Conservation (phyloP, 2,888 invertebrate genomes). For the Nineta flava region DNA sequence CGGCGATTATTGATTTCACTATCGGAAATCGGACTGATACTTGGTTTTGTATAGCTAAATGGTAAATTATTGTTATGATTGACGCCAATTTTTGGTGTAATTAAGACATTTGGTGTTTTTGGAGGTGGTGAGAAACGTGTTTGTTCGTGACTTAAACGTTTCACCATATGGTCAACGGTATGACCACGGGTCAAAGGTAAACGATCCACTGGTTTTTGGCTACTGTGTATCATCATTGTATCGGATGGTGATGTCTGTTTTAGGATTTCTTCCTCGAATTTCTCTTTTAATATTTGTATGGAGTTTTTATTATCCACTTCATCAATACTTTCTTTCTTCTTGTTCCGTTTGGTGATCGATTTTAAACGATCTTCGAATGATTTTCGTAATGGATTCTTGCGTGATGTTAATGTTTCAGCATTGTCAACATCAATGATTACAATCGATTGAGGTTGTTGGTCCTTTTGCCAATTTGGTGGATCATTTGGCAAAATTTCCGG, state of each 20-base stretch:
- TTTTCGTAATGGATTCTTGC: slow-evolving; percentile 9
- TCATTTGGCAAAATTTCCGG: background rate
- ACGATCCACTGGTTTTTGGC: slow-evolving; percentile 52
- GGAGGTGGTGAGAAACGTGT: slow-evolving; percentile 45
- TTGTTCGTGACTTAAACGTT: slow-evolving; percentile 55
- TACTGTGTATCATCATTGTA: slow-evolving; percentile 53
- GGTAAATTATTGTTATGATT: slow-evolving; percentile 59
- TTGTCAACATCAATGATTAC: slow-evolving; percentile 28
- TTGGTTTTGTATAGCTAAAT: slow-evolving; percentile 56
- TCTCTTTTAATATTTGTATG: slow-evolving; percentile 9
- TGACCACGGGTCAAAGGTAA: slow-evolving; percentile 52
- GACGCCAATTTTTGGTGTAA: slow-evolving; percentile 40
- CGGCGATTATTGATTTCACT: background rate
- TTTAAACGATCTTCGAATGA: slow-evolving; percentile 8
- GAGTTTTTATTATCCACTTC: slow-evolving; percentile 16
- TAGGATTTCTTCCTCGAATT: slow-evolving; percentile 16
- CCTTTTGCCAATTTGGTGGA: slow-evolving; percentile 21
- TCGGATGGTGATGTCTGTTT: slow-evolving; percentile 5
- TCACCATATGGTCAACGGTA: slow-evolving; percentile 63
- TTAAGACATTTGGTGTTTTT: slow-evolving; percentile 35
- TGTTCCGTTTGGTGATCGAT: slow-evolving; percentile 5
- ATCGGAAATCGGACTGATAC: background rate
- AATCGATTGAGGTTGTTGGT: slow-evolving; percentile 21
- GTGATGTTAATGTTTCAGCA: slow-evolving; percentile 25
- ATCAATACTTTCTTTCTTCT: slow-evolving; percentile 14